phyloP scores from a whole-genome alignment of 1,140 invertebrate species.

The Chymomyza costata region DNA sequence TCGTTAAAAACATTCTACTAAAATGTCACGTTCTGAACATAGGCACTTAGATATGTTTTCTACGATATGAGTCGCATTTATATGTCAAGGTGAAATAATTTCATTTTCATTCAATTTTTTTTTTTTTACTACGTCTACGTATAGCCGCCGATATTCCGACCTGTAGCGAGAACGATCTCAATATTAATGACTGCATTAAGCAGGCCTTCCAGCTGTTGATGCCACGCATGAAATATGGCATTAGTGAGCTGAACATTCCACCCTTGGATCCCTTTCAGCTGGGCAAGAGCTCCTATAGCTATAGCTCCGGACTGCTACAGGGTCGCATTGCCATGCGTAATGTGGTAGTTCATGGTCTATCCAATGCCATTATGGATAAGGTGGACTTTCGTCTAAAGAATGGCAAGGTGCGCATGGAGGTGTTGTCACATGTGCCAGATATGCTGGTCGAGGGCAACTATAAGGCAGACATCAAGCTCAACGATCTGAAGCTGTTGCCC shows the following conservation, averaged over 20 bases:
- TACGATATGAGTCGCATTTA: constrained; percentile 33
- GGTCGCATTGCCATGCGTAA: constrained; percentile 58
- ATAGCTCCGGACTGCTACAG: constrained; percentile 48
- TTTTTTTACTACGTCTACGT: constrained; percentile 7
- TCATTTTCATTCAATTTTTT: constrained; percentile 22
- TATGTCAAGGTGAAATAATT: constrained; percentile 47
- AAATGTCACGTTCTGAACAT: constrained; percentile 63
- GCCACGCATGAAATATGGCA: constrained; percentile 58
- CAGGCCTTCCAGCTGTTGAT: constrained; percentile 57
- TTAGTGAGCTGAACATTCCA: constrained; percentile 63
- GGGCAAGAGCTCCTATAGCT: constrained; percentile 49
- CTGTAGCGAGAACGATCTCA: constrained; percentile 50
- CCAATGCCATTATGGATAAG: constrained; percentile 49
- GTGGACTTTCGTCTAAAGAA: constrained; percentile 56
- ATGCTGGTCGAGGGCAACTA: constrained; percentile 61
- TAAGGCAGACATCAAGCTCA: constrained; percentile 66
- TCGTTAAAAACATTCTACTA: constrained; percentile 36
- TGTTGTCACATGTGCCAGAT: constrained; percentile 45
- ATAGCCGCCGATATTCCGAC: constrained; percentile 62
- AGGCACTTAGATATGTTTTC: constrained; percentile 36
- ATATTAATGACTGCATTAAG: constrained; percentile 67
- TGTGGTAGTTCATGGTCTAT: constrained; percentile 53
- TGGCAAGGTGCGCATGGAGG: constrained; percentile 40
- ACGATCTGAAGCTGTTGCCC: constrained; percentile 68
- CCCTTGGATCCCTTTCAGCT: constrained; percentile 65